These are phyloP conservation scores for Engystomops pustulosus DNA, from an alignment of 2,113 vertebrate species.

Conservation along the genomic window DNA sequence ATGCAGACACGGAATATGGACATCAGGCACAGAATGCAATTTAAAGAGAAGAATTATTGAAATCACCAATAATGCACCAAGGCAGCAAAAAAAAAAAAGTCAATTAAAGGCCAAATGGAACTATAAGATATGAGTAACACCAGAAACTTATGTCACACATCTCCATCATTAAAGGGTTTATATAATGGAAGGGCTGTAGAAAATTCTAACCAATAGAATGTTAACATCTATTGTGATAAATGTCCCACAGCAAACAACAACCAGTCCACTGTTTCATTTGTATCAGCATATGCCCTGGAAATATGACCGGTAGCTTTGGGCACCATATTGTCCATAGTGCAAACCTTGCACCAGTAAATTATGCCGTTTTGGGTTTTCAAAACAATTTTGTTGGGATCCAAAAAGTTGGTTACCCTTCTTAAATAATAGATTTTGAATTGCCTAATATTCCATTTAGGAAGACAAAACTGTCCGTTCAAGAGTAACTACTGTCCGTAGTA, in stretches of 20 bases:
- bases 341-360: too few species aligned
- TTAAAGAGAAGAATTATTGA: not conserved
- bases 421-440: too few species aligned
- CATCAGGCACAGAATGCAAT: not conserved
- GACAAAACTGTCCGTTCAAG: too few species aligned
- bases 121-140: not conserved
- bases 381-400: too few species aligned
- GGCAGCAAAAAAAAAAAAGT: not conserved
- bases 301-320: not conserved
- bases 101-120: not conserved
- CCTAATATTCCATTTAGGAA: too few species aligned
- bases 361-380: too few species aligned
- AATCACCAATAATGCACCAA: not conserved
- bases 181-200: not conserved
- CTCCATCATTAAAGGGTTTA: constrained; percentile 1
- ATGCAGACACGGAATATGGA: not conserved
- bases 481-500: too few species aligned
- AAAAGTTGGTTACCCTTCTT: too few species aligned
- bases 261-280: not conserved
- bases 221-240: not conserved
- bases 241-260: not conserved
- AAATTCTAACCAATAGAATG: not conserved
- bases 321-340: not conserved
- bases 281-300: not conserved
- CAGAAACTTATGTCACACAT: not conserved